These are phyloP conservation scores for Poecilia gillii DNA, from an alignment of 2,797 vertebrate genomes.

Conservation along the genomic window DNA sequence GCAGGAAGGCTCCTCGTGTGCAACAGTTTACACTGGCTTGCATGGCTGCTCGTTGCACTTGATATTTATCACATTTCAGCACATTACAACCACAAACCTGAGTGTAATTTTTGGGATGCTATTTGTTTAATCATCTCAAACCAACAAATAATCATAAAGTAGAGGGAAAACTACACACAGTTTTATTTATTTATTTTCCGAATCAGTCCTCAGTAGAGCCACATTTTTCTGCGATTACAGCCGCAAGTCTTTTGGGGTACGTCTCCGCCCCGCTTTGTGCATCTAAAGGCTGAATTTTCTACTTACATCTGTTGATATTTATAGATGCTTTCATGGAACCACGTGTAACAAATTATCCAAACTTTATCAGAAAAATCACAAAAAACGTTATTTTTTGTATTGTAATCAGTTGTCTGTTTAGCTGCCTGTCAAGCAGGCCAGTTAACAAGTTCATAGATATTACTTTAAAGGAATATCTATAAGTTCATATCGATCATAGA, in stretches of 20 bases:
- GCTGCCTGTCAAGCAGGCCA: not conserved
- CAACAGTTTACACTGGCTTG: not conserved
- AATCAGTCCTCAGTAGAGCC: not conserved
- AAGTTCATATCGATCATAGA: no score
- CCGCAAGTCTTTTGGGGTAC: not conserved
- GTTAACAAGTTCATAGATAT: no score
- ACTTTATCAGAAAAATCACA: no score
- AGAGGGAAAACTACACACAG: not conserved
- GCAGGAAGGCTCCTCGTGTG: not conserved
- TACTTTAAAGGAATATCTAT: no score
- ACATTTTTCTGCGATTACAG: not conserved
- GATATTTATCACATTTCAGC: not conserved
- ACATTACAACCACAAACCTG: not conserved
- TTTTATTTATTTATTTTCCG: not conserved
- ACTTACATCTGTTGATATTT: not conserved
- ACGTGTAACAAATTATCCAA: not conserved
- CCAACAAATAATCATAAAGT: not conserved
- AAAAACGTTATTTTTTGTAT: no score
- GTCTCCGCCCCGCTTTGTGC: not conserved
- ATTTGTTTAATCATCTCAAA: not conserved
- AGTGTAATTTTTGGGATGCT: not conserved
- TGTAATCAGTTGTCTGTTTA: no score
- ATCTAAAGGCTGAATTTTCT: not conserved
- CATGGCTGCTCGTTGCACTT: not conserved
- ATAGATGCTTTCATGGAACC: not conserved